A percentile compares a stretch with the other conserved stretches of the same genome.
Evolutionary conservation across 2,797 vertebrate species (phyloP).

Genomic region (Brachyalestes nurse): DNA sequence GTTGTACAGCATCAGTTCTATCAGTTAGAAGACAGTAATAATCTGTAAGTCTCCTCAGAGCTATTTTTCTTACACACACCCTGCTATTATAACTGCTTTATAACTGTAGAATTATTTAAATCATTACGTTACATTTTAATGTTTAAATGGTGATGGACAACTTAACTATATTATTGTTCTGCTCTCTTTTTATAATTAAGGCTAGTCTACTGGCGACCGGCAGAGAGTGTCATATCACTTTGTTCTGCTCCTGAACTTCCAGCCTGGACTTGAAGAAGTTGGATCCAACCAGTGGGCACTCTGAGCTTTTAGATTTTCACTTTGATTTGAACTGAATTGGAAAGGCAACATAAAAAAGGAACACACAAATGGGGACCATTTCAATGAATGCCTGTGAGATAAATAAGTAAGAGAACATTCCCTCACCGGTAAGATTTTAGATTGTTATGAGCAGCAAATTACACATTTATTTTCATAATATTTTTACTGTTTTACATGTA

Average conservation of each 20-base stretch:
- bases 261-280: slow-evolving; percentile 34
- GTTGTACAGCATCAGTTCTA: neutral
- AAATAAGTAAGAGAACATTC: slow-evolving; percentile 54
- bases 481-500: slow-evolving; percentile 8
- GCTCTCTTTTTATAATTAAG: slow-evolving; percentile 23
- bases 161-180: neutral
- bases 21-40: neutral
- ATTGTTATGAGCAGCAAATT: slow-evolving; percentile 35
- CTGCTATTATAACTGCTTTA: too few relatives aligned
- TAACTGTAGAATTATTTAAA: neutral
- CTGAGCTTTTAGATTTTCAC: slow-evolving; percentile 44
- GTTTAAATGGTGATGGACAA: neutral
- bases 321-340: slow-evolving; percentile 27
- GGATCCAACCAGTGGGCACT: slow-evolving; percentile 36
- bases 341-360: slow-evolving; percentile 38
- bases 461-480: slow-evolving; percentile 13
- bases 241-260: slow-evolving; percentile 49
- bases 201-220: slow-evolving; percentile 23
- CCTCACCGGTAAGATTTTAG: slow-evolving; percentile 41
- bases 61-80: too few relatives aligned
- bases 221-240: slow-evolving; percentile 24
- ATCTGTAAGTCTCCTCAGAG: neutral
- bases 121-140: neutral
- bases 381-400: slow-evolving; percentile 45
- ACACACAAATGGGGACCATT: slow-evolving; percentile 49